These are phyloP conservation scores for Machimus atricapillus DNA, from an alignment of 2,888 invertebrate genomes.

Conservation along the genomic window DNA sequence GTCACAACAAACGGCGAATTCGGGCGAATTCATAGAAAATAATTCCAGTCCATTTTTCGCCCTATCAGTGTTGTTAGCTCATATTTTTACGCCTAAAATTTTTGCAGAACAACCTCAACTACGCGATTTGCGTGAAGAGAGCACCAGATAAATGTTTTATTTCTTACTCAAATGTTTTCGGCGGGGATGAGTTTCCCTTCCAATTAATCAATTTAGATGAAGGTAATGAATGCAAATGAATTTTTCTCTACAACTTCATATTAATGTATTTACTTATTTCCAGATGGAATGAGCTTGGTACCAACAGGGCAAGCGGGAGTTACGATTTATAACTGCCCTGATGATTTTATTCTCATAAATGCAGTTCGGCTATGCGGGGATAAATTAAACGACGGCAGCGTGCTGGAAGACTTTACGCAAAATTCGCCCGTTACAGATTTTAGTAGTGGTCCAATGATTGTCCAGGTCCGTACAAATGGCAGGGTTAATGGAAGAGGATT, in stretches of 20 bases:
- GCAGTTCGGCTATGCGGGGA: slow-evolving; percentile 77
- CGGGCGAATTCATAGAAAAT: not conserved
- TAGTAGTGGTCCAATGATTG: slow-evolving; percentile 73
- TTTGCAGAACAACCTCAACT: slow-evolving; percentile 76
- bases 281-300: slow-evolving; percentile 70
- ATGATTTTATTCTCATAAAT: slow-evolving; percentile 75
- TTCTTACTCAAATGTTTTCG: slow-evolving; percentile 66
- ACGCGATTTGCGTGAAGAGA: slow-evolving; percentile 75
- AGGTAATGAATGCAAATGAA: slow-evolving; percentile 60
- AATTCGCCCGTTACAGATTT: slow-evolving; percentile 76
- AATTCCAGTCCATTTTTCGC: not conserved
- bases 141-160: slow-evolving; percentile 70
- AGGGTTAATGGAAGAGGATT: slow-evolving; percentile 74
- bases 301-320: slow-evolving; percentile 76
- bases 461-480: slow-evolving; percentile 73
- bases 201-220: slow-evolving; percentile 73
- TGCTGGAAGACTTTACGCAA: slow-evolving; percentile 68
- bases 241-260: not conserved
- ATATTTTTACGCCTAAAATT: not conserved
- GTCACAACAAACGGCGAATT: not conserved
- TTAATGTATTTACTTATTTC: not conserved
- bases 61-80: not conserved
- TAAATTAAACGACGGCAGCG: slow-evolving; percentile 74
- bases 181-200: slow-evolving; percentile 67
- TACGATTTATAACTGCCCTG: slow-evolving; percentile 77